Evolutionary conservation across 92 coral and sea anemone genomes (phyloP), one percentile per base, ranked within the genome.

Genomic region (Galaxea fascicularis): DNA sequence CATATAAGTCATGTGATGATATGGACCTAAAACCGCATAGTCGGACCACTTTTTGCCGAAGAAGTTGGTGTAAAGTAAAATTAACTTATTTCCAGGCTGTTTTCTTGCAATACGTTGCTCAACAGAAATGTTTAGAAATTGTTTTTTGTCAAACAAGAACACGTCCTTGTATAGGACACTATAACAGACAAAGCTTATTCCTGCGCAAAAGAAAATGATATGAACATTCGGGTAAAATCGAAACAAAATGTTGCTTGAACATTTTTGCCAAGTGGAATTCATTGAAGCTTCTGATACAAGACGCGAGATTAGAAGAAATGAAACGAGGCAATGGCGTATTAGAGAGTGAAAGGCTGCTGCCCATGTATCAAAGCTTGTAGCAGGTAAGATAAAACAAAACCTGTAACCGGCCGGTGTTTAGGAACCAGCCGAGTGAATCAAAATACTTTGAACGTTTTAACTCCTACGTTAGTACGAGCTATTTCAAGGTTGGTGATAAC

Each of bases 21-120:
- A 25, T 17, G 84, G 59, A 0, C 92, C 98, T 29, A 79, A 21
- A 8, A 83, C 51, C 22, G 88, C 69, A 46, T 91, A 76, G 25
- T 94, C 93, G 35, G 53, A 27, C 98, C 98, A 94, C 9, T 71
- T 65, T 9, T 76, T 77, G 4, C 88, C 90, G 79, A 94, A 94
- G 69, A 89, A 94, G 22, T 74, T 69, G 3, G 98, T 91, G 64
- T 91, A 91, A 20, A 94, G 78, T 15, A 94, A 70, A 21, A 94
- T 84, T 30, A 94, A 77, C 86, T 90, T 93, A 1, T 14, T 68
- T 41, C 60, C 18, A 11, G 85, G 70, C 22, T 45, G 71, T 17
- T 81, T 24, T 65, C 66, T 83, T 65, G 74, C 51, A 41, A 18
- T 7, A n/a, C 86, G 86, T 14, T 7, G 41, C 56, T 31, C 77